Evolutionary conservation across 1,140 invertebrate genomes (phyloP).

Genomic region (Cotesia chilonis): DNA sequence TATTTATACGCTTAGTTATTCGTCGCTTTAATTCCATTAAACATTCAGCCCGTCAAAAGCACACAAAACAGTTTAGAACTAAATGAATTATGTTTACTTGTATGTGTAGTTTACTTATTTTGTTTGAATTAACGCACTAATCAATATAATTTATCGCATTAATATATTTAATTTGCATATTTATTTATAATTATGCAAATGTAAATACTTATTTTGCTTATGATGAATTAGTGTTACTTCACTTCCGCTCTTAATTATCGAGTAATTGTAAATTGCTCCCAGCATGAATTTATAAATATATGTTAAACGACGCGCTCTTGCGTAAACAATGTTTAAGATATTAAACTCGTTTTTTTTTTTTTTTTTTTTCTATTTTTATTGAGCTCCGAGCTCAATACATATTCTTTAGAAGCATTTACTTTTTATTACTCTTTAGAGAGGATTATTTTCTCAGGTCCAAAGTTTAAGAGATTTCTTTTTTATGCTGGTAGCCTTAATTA

Average conservation of each 20-base stretch:
- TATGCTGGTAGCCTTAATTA: no score
- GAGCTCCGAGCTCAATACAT: not conserved
- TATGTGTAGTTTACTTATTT: no score
- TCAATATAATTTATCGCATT: no score
- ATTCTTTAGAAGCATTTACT: not conserved
- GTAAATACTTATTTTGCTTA: no score
- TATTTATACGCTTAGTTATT: no score
- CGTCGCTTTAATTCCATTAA: no score
- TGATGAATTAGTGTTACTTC: not conserved
- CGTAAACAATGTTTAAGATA: constrained; percentile 21
- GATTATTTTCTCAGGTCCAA: not conserved
- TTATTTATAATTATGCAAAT: constrained; percentile 1
- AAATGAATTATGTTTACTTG: no score
- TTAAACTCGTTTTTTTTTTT: constrained; percentile 1
- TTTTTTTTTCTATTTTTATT: not conserved
- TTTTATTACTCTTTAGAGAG: not conserved
- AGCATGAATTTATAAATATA: not conserved
- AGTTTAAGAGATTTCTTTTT: constrained; percentile 2
- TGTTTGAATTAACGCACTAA: no score
- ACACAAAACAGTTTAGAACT: no score
- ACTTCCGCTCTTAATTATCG: constrained; percentile 14
- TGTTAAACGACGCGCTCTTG: constrained; percentile 18
- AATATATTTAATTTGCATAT: not conserved
- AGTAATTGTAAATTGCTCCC: constrained; percentile 6
- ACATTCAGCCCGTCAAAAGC: no score